Percentiles rank a stretch among this genome's conserved stretches.
These are phyloP conservation scores for Drosophila athabasca DNA, from an alignment of 1,140 invertebrate genomes.

Conservation along the genomic window DNA sequence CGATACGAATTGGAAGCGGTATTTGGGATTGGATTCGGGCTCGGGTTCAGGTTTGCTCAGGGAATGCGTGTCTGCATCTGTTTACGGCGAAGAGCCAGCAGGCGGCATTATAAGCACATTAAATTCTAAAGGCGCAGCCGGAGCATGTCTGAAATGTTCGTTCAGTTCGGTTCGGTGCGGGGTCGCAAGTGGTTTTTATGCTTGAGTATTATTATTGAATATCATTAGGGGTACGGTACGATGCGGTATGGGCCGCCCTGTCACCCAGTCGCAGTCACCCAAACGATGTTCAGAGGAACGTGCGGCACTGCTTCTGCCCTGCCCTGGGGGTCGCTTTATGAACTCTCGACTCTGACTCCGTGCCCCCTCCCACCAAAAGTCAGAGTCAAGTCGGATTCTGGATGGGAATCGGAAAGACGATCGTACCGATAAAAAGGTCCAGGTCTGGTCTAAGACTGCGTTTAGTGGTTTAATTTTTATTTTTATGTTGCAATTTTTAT, in stretches of 20 bases:
- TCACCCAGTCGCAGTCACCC: no score
- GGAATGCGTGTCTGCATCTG: slow-evolving; percentile 45
- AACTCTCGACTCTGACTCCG: slow-evolving; percentile 30
- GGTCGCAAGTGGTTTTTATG: slow-evolving; percentile 78
- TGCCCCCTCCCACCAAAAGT: neutral
- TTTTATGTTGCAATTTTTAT: slow-evolving; percentile 75
- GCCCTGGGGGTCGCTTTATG: slow-evolving; percentile 51
- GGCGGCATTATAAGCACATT: slow-evolving; percentile 82
- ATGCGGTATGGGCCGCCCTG: neutral
- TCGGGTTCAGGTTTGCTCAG: neutral
- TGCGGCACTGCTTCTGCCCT: slow-evolving; percentile 24
- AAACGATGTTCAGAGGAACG: slow-evolving; percentile 30
- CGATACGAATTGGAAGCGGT: slow-evolving; percentile 30
- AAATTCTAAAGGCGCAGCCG: slow-evolving; percentile 76
- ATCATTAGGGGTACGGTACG: slow-evolving; percentile 58
- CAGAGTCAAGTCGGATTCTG: slow-evolving; percentile 27
- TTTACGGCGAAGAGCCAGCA: slow-evolving; percentile 70
- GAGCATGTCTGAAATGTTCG: slow-evolving; percentile 71
- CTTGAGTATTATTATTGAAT: slow-evolving; percentile 74
- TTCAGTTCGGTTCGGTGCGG: neutral
- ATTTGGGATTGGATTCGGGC: slow-evolving; percentile 3
- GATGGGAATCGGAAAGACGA: slow-evolving; percentile 22
- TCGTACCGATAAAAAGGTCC: slow-evolving; percentile 36
- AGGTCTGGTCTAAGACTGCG: slow-evolving; percentile 43
- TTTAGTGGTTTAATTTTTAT: slow-evolving; percentile 82